Conservation (phyloP, 2,888 invertebrate genomes). For the Bombylius discolor region DNA sequence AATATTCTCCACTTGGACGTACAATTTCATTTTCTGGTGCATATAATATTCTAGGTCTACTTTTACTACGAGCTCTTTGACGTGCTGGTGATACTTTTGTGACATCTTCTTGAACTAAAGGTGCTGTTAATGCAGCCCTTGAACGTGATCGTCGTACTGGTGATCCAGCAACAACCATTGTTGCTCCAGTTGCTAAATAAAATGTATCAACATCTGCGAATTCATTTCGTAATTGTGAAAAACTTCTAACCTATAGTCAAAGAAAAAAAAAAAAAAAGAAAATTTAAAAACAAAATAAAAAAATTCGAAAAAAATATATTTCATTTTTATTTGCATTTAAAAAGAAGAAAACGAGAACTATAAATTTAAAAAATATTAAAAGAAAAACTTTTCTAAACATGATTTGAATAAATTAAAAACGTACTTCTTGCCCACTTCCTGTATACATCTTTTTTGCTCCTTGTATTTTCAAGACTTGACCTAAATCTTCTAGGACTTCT, state of each 20-base stretch:
- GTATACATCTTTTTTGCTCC: slow-evolving; percentile 87
- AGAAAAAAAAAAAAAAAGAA: not conserved
- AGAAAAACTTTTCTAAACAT: no score
- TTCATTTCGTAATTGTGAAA: slow-evolving; percentile 84
- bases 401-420: not conserved
- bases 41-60: slow-evolving; percentile 69
- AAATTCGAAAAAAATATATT: not conserved
- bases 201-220: slow-evolving; percentile 86
- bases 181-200: slow-evolving; percentile 48
- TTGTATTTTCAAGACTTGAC: slow-evolving; percentile 83
- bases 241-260: slow-evolving; percentile 64
- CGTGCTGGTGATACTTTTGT: slow-evolving; percentile 41
- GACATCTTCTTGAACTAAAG: slow-evolving; percentile 33
- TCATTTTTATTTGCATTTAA: not conserved
- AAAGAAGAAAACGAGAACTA: no score
- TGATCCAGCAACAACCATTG: slow-evolving; percentile 38
- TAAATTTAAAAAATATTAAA: not conserved
- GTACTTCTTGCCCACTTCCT: slow-evolving; percentile 79
- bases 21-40: slow-evolving; percentile 73
- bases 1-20: slow-evolving; percentile 62
- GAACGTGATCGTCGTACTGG: slow-evolving; percentile 55
- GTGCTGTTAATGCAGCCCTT: slow-evolving; percentile 42
- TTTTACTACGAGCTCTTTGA: slow-evolving; percentile 65
- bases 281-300: no score
- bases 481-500: slow-evolving; percentile 84